phyloP scores from a whole-genome alignment of 2,113 vertebrate species.

The Choloepus hoffmanni region DNA sequence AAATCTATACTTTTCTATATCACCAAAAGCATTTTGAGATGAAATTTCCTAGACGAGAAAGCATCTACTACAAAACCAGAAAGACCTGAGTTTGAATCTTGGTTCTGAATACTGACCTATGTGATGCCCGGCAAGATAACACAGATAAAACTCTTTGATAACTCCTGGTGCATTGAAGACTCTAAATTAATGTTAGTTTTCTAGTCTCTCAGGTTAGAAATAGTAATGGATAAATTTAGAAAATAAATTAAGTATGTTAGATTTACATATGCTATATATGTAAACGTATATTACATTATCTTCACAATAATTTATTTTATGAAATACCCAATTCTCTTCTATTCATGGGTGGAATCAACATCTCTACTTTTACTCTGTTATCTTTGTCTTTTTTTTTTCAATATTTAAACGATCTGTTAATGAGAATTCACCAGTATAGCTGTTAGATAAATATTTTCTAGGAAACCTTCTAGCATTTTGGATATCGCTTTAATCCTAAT shows the following conservation, averaged over 20 bases:
- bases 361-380: not conserved
- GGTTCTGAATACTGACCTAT: not conserved
- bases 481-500: slow-evolving; percentile 31
- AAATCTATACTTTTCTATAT: not conserved
- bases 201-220: not conserved
- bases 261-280: not conserved
- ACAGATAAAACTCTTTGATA: not conserved
- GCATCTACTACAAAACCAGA: not conserved
- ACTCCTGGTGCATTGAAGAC: not conserved
- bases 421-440: not conserved
- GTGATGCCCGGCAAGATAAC: not conserved
- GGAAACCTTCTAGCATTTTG: slow-evolving; percentile 9
- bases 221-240: not conserved
- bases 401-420: slow-evolving; percentile 1
- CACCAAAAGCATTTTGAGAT: slow-evolving; percentile 53
- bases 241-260: not conserved
- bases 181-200: not conserved
- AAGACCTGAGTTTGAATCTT: not conserved
- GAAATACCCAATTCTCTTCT: not conserved
- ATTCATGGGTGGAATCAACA: not conserved
- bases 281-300: not conserved
- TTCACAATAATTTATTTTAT: not conserved
- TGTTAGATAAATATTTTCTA: slow-evolving; percentile 46
- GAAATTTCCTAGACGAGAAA: not conserved
- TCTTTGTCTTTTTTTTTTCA: slow-evolving; percentile 23